Percentiles rank a stretch among this genome's conserved stretches.
phyloP scores from a whole-genome alignment of 2,113 vertebrate genomes.

The Zeus faber region DNA sequence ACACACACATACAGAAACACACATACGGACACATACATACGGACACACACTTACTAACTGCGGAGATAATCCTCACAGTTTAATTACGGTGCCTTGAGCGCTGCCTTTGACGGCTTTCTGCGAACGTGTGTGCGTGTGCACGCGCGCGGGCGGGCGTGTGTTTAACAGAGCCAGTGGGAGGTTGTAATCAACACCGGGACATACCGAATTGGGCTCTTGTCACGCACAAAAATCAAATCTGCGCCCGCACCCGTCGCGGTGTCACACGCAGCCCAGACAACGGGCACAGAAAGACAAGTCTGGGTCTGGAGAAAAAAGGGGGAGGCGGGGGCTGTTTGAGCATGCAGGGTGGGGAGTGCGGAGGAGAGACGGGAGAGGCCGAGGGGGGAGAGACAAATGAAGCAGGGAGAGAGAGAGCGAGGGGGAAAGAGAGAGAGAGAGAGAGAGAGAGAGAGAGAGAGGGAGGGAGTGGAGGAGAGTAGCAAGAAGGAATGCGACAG shows the following conservation, averaged over 20 bases:
- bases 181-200: constrained; percentile 19
- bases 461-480: constrained; percentile 40
- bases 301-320: too few species aligned
- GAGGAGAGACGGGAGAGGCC: not conserved
- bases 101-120: constrained; percentile 9
- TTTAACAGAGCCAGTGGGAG: constrained; percentile 18
- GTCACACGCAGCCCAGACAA: too few species aligned
- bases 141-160: not conserved
- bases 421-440: constrained; percentile 21
- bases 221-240: too few species aligned
- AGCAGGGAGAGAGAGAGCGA: not conserved
- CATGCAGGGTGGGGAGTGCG: too few species aligned
- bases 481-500: constrained; percentile 61
- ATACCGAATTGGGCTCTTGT: constrained; percentile 33
- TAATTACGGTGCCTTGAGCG: not conserved
- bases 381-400: not conserved
- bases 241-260: too few species aligned
- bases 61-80: constrained; percentile 8
- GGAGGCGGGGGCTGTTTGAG: constrained; percentile 17
- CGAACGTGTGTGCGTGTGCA: not conserved
- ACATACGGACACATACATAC: constrained; percentile 5
- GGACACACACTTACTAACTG: not conserved
- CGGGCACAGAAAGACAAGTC: too few species aligned
- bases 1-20: not conserved
- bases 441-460: constrained; percentile 24